Base-by-base conservation (phyloP, 2,888 invertebrate species). In the Augiades crinisus region DNA sequence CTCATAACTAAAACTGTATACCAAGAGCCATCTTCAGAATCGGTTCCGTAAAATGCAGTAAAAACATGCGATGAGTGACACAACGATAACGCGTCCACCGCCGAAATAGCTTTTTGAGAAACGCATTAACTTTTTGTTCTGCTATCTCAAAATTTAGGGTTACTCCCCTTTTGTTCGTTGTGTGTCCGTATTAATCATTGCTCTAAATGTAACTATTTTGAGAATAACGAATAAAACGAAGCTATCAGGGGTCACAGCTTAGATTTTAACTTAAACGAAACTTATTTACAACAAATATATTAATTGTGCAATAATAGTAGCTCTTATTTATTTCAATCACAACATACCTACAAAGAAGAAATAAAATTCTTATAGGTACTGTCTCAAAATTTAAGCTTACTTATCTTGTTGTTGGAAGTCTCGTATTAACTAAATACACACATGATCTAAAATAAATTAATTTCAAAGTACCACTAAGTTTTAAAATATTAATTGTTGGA, bases 11-110 rank as follows among this genome's bases (percentile, higher is more conserved):
- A 47, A n/a, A 31, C n/a, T 54, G 47, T 54, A 45, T 55, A 59
- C 60, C 57, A 54, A 59, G 60, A 49, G 38, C 56, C 54, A 56
- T 58, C 57, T 33, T 43, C 49, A 50, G 36, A 13, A 21, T 37
- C 19, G 17, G 31, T 41, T 30, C 27, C 8, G 36, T 46, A 41
- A 34, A 41, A 12, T 17, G 30, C 43, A 17, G 27, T 75, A 79
- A 82, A 78, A 70, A 61, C 63, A 59, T 50, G 60, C 63, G 82
- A 60, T 71, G 87, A 87, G 70, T 77, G 87, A 86, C 82, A 69
- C 46, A 51, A 58, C 69, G 87, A 85, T 85, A 85, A 81, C 56
- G 53, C 45, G 62, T 57, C 64, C 75, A 73, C 78, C 81, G 79
- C 81, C 78, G 69, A 78, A 83, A 83, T 78, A 79, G 69, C 61